These are phyloP conservation scores for Percopsis omiscomaycus DNA, from an alignment of 2,797 vertebrate species.

Conservation along the genomic window DNA sequence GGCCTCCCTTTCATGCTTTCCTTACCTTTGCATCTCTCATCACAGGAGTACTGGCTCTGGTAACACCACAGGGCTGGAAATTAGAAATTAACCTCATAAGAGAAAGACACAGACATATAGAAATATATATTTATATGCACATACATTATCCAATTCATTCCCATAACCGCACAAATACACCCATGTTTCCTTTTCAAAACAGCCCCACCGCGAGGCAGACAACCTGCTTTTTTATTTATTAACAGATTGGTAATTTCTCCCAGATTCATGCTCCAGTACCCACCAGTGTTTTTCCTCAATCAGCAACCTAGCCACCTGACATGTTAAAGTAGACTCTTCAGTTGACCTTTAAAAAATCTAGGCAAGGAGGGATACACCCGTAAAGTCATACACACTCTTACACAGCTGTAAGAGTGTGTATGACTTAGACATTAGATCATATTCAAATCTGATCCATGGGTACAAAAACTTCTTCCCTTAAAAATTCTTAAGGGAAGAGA, in stretches of 20 bases:
- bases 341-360: constrained; percentile 38
- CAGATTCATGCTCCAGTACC: constrained; percentile 32
- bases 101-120: constrained; percentile 6
- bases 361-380: neutral
- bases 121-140: neutral
- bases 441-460: neutral
- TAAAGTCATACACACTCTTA: neutral
- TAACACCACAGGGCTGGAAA: constrained; percentile 81
- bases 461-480: too few species aligned
- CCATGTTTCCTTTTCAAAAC: neutral
- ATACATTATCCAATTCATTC: constrained; percentile 9
- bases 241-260: constrained; percentile 34
- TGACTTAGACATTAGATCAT: neutral
- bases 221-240: constrained; percentile 35
- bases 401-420: neutral
- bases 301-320: constrained; percentile 31
- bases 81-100: constrained; percentile 30
- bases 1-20: neutral
- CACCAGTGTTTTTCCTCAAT: constrained; percentile 28
- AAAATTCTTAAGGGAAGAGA: too few species aligned
- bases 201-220: constrained; percentile 1
- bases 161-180: constrained; percentile 5
- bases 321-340: neutral
- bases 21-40: constrained; percentile 74
- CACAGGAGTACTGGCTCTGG: constrained; percentile 74